Conservation (phyloP, 2,888 invertebrate genomes). For the Amiota minor region DNA sequence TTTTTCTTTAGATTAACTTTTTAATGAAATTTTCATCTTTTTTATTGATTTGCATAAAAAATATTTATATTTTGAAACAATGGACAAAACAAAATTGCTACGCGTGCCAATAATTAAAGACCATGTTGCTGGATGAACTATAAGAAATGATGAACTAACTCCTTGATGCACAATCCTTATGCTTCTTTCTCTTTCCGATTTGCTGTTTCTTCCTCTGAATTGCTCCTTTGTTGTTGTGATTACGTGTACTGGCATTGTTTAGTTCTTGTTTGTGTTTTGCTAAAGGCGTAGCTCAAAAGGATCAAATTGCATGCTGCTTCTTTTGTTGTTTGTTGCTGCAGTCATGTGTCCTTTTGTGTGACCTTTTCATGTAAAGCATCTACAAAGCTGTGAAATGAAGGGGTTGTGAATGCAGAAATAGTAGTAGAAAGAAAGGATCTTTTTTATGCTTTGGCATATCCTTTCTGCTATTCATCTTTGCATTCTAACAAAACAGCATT, state of each 20-base stretch:
- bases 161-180: not conserved
- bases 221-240: not conserved
- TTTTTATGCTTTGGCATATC: not conserved
- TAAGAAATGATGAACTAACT: not conserved
- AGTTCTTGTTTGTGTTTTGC: constrained; percentile 14
- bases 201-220: not conserved
- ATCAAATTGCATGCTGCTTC: constrained; percentile 48
- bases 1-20: not conserved
- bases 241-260: constrained; percentile 3
- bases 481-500: constrained; percentile 4
- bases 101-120: constrained; percentile 71
- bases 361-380: constrained; percentile 18
- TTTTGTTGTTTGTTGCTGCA: constrained; percentile 46
- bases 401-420: not conserved
- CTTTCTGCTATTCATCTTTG: constrained; percentile 1
- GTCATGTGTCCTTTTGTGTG: constrained; percentile 62
- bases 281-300: constrained; percentile 34
- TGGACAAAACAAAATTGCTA: constrained; percentile 53
- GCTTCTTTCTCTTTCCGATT: not conserved
- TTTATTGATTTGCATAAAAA: not conserved
- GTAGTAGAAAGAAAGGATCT: constrained; percentile 10
- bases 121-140: constrained; percentile 39
- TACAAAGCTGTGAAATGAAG: not conserved
- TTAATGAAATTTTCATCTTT: not conserved
- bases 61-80: not conserved